phyloP scores from a whole-genome alignment of 2,113 vertebrate species.

The Jaculus jaculus region DNA sequence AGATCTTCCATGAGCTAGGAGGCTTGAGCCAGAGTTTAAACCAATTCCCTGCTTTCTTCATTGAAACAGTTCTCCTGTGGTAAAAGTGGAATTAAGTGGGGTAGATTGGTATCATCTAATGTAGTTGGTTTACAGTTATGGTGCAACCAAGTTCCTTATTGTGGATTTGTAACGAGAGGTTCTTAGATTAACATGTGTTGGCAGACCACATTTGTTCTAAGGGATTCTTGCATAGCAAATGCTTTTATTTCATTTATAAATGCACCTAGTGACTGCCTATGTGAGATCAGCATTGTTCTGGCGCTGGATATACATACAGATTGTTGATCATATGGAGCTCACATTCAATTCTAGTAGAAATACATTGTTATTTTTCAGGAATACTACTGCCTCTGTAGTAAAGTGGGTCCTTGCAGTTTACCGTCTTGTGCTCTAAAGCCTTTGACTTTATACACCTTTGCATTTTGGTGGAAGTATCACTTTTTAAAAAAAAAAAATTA shows the following conservation, averaged over 20 bases:
- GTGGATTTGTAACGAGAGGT: not conserved
- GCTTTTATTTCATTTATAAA: constrained; percentile 22
- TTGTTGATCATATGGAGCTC: not conserved
- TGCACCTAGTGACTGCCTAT: not conserved
- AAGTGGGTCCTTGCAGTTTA: constrained; percentile 32
- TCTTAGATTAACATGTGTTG: not conserved
- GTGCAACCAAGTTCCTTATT: not conserved
- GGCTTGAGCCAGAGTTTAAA: constrained; percentile 6
- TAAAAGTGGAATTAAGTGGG: not conserved
- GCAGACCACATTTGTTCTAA: not conserved
- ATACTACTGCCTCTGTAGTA: not conserved
- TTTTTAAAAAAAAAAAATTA: no score
- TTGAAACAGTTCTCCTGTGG: not conserved
- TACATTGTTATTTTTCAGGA: not conserved
- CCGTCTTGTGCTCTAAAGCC: not conserved
- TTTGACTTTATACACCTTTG: constrained; percentile 44
- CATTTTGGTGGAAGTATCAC: not conserved
- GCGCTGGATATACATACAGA: not conserved
- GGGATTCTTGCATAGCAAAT: not conserved
- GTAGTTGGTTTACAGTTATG: not conserved
- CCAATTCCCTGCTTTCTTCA: not conserved
- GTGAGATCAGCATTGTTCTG: not conserved
- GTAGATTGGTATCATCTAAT: not conserved
- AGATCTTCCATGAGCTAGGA: constrained; percentile 33
- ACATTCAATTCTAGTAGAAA: constrained; percentile 9